A percentile compares a stretch with the other conserved stretches of the same genome.
These are phyloP conservation scores for Pogonognathellus flavescens DNA, from an alignment of 1,140 invertebrate genomes.

Conservation along the genomic window DNA sequence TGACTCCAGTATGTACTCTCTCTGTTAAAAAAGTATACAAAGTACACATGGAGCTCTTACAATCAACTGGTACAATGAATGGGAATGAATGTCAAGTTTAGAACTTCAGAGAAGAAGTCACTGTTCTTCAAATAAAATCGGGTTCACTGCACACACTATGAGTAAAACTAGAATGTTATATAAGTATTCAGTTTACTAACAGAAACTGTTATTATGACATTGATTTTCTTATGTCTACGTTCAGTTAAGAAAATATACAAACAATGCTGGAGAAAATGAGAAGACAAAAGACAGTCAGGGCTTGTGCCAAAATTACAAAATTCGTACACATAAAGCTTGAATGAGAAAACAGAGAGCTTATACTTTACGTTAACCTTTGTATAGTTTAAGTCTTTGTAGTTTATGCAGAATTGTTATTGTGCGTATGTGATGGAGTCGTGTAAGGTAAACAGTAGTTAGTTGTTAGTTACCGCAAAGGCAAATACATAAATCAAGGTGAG, in stretches of 20 bases:
- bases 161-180: not conserved
- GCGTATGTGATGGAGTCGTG: too few species aligned
- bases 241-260: conserved; percentile 14
- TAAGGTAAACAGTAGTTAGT: conserved; percentile 36
- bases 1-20: not conserved
- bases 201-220: not conserved
- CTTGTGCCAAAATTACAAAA: too few species aligned
- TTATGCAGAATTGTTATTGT: too few species aligned
- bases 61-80: not conserved
- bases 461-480: not conserved
- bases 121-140: not conserved
- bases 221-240: conserved; percentile 20
- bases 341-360: too few species aligned
- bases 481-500: conserved; percentile 10
- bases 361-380: too few species aligned
- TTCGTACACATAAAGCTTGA: too few species aligned
- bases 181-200: conserved; percentile 4
- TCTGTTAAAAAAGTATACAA: not conserved
- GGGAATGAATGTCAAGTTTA: conserved; percentile 36
- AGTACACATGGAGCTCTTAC: not conserved
- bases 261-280: not conserved
- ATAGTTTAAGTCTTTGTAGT: too few species aligned
- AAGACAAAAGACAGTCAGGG: conserved; percentile 23
- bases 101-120: not conserved
- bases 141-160: conserved; percentile 25